These are phyloP conservation scores for Alaudala cheleensis DNA, from an alignment of 2,113 vertebrate species.

Conservation along the genomic window DNA sequence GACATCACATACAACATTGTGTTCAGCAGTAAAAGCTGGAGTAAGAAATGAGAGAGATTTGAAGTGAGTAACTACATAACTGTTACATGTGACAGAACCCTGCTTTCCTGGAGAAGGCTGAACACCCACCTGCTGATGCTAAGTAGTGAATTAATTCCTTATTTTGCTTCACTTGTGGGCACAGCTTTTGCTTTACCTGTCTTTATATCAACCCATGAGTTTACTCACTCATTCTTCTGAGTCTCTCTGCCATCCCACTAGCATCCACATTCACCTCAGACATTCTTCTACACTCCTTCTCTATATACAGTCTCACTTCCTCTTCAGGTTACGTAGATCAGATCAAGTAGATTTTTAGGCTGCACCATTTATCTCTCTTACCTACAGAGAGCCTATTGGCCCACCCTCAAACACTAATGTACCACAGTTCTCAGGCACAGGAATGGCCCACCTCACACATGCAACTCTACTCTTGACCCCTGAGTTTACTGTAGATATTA, in stretches of 20 bases:
- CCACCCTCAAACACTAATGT: neutral
- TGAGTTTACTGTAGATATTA: accelerated
- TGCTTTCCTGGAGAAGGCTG: neutral
- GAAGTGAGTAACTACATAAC: neutral
- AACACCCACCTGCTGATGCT: neutral
- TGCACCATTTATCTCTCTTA: neutral
- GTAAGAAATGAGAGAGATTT: neutral
- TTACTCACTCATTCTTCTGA: neutral
- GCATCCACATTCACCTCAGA: neutral
- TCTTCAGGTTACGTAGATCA: neutral
- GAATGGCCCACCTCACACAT: neutral
- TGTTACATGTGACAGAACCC: accelerated
- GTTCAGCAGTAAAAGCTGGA: neutral
- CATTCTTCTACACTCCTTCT: neutral
- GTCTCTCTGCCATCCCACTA: neutral
- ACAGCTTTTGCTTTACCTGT: neutral
- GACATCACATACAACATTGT: accelerated
- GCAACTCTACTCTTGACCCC: neutral
- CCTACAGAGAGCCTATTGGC: neutral
- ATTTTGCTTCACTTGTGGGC: neutral
- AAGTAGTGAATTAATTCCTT: neutral
- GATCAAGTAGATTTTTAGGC: neutral
- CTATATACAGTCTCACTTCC: neutral
- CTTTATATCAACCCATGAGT: neutral
- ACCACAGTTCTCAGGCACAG: neutral